Conservation (phyloP, 2,113 vertebrate species). For the Tragelaphus imberbis region DNA sequence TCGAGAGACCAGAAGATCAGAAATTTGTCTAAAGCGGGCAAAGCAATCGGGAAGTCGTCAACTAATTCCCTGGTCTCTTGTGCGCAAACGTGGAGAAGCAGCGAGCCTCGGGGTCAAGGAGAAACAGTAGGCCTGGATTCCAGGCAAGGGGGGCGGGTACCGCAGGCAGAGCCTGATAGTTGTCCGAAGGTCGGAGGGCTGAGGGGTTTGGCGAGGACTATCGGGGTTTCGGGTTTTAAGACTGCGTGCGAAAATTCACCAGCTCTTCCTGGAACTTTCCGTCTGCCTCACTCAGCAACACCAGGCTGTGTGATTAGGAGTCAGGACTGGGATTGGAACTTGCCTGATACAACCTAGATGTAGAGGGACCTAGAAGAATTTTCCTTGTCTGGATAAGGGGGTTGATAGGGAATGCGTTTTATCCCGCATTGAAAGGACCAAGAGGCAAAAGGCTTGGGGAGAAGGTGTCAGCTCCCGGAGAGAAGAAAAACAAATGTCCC, state of each 20-base stretch:
- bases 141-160: not conserved
- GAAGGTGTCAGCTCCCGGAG: not conserved
- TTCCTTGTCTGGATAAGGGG: not conserved
- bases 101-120: not conserved
- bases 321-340: not conserved
- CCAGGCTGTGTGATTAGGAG: not conserved
- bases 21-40: slow-evolving; percentile 70
- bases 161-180: not conserved
- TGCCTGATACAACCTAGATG: not conserved
- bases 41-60: not conserved
- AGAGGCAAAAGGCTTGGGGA: not conserved
- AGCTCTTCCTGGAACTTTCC: not conserved
- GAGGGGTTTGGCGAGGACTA: not conserved
- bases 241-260: not conserved
- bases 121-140: not conserved
- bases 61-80: not conserved
- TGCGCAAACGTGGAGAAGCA: not conserved
- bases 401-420: not conserved
- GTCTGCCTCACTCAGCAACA: not conserved
- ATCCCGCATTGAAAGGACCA: not conserved
- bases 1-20: not conserved
- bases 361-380: not conserved
- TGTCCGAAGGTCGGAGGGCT: not conserved
- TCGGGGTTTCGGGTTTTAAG: not conserved
- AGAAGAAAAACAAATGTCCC: not conserved